Evolutionary conservation across 2,113 vertebrate genomes (phyloP), one percentile per base, ranked within the genome.

Genomic region (Anhinga rufa): DNA sequence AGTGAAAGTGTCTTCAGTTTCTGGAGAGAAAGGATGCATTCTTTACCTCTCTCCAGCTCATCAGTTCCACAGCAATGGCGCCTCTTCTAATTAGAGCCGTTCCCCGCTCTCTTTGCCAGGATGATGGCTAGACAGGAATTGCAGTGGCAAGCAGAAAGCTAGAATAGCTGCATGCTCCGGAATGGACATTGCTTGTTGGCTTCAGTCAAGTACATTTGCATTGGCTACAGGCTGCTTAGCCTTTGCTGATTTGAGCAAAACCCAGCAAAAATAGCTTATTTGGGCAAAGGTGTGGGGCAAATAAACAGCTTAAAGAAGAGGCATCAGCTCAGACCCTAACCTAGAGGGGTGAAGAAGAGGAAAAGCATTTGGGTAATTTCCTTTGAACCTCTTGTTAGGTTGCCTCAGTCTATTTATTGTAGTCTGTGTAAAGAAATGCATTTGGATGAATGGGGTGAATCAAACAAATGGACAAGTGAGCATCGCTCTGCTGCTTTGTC

Each of bases 21-120:
- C 22, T 79, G 61, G 66, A 93, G 88, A 96, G 94, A 97, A 96
- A 95, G 95, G 94, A 51, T 24, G 34, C 90, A 94, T 97, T 97
- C 93, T 97, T 95, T 26, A 90, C 85, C 46, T 91, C 90, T 61
- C 77, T 61, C 65, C 28, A 83, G 12, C 92, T 84, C 91, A 69
- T 58, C 90, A 82, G 88, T 92, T 95, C 92, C 32, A 7, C 49
- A 80, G 83, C 70, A 92, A 46, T 88, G 57, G 80, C 0, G 7
- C 52, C 77, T 94, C 88, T 38, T 65, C 90, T 95, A 74, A 95
- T 95, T 31, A 90, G 96, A 94, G 92, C 55, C 2, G 0, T 65
- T 69, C 70, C 93, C 71, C 13, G 18, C 92, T 95, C 44, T 44
- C 82, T 65, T 17, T 97, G 95, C 90, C 86, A 92, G 94, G 86